These are phyloP conservation scores for Eublepharis macularius DNA, from an alignment of 2,113 vertebrate genomes.

Conservation along the genomic window DNA sequence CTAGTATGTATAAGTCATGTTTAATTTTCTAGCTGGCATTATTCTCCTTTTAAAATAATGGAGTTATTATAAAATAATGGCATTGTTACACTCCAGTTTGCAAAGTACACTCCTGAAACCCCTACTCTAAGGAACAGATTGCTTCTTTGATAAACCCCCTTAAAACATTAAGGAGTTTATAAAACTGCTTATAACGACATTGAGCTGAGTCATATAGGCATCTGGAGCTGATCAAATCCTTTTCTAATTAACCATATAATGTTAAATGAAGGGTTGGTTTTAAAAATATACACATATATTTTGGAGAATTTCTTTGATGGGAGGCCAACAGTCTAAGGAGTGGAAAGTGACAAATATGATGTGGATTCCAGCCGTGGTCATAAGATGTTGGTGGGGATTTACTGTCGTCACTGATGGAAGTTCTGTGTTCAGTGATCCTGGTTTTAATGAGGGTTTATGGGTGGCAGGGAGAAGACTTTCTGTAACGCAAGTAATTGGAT, in stretches of 20 bases:
- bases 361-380: slow-evolving; percentile 44
- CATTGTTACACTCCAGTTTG: slow-evolving; percentile 5
- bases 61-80: no score
- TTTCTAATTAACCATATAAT: slow-evolving; percentile 34
- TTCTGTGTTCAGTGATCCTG: slow-evolving; percentile 32
- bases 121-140: neutral
- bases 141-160: neutral
- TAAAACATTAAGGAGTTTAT: slow-evolving; percentile 35
- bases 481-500: slow-evolving; percentile 47
- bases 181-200: slow-evolving; percentile 27
- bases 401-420: slow-evolving; percentile 46
- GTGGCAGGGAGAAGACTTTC: slow-evolving; percentile 40
- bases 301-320: slow-evolving; percentile 28
- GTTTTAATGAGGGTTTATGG: slow-evolving; percentile 49
- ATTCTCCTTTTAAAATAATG: neutral
- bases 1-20: neutral
- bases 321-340: slow-evolving; percentile 19
- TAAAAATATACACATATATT: slow-evolving; percentile 32
- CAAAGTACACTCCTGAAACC: neutral
- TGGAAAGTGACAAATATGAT: slow-evolving; percentile 13
- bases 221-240: slow-evolving; percentile 27
- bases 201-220: slow-evolving; percentile 32
- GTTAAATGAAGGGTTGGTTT: slow-evolving; percentile 27
- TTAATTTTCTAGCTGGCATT: neutral
- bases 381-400: slow-evolving; percentile 40